phyloP scores from a whole-genome alignment of 2,888 invertebrate species.

The Dynastes maya region DNA sequence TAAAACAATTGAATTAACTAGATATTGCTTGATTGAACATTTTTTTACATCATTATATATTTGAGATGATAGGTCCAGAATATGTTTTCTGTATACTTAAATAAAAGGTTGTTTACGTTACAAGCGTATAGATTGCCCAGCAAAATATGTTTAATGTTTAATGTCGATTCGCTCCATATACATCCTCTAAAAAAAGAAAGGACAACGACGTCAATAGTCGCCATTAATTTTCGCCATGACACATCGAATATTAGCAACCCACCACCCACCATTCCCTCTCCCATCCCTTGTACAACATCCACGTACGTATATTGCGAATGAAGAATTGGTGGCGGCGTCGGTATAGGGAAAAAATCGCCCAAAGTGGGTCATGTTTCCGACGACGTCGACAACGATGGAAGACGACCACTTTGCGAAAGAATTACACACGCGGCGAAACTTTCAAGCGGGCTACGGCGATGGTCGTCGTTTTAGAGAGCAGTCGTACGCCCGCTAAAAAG shows the following conservation, averaged over 20 bases:
- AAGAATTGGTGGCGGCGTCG: constrained; percentile 16
- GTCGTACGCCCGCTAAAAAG: constrained; percentile 27
- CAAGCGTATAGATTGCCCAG: too few species aligned
- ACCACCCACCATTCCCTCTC: too few species aligned
- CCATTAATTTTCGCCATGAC: constrained; percentile 40
- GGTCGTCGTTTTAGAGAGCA: constrained; percentile 30
- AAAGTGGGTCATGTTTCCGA: constrained; percentile 38
- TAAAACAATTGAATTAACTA: too few species aligned
- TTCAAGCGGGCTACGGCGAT: constrained; percentile 1
- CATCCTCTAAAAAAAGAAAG: constrained; percentile 4
- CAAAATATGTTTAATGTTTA: too few species aligned
- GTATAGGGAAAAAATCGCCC: constrained; percentile 8
- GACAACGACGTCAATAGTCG: constrained; percentile 25
- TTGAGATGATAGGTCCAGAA: too few species aligned
- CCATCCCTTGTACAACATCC: background rate
- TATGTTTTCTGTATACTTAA: too few species aligned
- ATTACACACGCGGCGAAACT: constrained; percentile 37
- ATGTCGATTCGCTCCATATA: background rate
- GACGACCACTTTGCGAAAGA: constrained; percentile 39
- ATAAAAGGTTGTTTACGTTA: too few species aligned
- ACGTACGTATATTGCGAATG: constrained; percentile 9
- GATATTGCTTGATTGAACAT: too few species aligned
- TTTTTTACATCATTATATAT: too few species aligned
- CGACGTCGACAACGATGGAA: constrained; percentile 15
- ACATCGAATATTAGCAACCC: constrained; percentile 7